Evolutionary conservation across 2,888 invertebrate species (phyloP).

Genomic region (Dastarcus helophoroides): DNA sequence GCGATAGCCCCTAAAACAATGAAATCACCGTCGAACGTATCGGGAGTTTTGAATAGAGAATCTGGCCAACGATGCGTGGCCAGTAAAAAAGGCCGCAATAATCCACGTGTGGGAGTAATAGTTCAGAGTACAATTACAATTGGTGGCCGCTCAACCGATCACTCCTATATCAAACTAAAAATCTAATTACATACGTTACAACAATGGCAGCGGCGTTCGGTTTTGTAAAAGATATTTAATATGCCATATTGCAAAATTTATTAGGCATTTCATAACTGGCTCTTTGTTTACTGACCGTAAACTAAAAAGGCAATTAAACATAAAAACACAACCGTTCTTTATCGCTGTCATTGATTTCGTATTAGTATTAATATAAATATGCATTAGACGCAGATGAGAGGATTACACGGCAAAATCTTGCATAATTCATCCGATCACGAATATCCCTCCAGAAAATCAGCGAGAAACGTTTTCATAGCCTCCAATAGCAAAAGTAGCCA

Average conservation of each 20-base stretch:
- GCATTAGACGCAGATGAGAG: no score
- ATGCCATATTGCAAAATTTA: slow-evolving; percentile 10
- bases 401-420: no score
- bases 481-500: no score
- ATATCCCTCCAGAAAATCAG: no score
- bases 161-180: slow-evolving; percentile 35
- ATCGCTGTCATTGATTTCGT: not conserved
- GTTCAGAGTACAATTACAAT: slow-evolving; percentile 33
- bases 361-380: not conserved
- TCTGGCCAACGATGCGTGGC: slow-evolving; percentile 3
- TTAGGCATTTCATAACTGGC: slow-evolving; percentile 8
- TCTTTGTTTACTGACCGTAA: slow-evolving; percentile 4
- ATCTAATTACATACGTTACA: slow-evolving; percentile 31
- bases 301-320: not conserved
- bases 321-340: not conserved
- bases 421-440: no score
- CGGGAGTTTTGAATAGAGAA: slow-evolving; percentile 3
- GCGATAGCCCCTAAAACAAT: no score
- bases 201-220: slow-evolving; percentile 27
- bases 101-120: slow-evolving; percentile 29
- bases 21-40: no score
- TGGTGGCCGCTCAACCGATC: slow-evolving; percentile 34
- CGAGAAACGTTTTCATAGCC: no score
- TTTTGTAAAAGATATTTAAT: slow-evolving; percentile 11
- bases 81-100: slow-evolving; percentile 4